A percentile compares a stretch with the other conserved stretches of the same genome.
Evolutionary conservation across 2,888 invertebrate genomes (phyloP).

Genomic region (Polydrusus tereticollis): DNA sequence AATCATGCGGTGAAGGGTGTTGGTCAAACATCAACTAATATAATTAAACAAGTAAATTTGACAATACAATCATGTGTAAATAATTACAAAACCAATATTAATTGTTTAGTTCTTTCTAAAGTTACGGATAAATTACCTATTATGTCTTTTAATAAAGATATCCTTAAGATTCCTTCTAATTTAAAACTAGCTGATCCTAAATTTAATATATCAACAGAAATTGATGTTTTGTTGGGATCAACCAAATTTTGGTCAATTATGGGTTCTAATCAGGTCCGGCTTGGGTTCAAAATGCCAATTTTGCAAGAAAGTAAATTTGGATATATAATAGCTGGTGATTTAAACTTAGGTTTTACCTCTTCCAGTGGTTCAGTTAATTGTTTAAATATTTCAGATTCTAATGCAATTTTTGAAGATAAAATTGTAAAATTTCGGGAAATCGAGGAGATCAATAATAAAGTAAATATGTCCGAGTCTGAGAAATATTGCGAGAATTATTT

Average conservation of each 20-base stretch:
- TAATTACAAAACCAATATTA: conserved; percentile 22
- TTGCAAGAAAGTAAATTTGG: conserved; percentile 45
- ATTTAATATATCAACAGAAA: conserved; percentile 33
- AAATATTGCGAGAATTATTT: conserved; percentile 5
- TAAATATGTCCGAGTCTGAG: not conserved
- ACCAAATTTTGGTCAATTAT: conserved; percentile 38
- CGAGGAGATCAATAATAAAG: not conserved
- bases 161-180: conserved; percentile 34
- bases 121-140: conserved; percentile 38
- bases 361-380: not conserved
- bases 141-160: conserved; percentile 29
- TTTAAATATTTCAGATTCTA: not conserved
- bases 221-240: conserved; percentile 46
- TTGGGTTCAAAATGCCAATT: conserved; percentile 19
- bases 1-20: conserved; percentile 36
- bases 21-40: conserved; percentile 21
- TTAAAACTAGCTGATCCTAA: conserved; percentile 44
- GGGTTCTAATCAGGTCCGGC: conserved; percentile 28
- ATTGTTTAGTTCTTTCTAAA: conserved; percentile 27
- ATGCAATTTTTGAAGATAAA: not conserved
- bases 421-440: conserved; percentile 13
- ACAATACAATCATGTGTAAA: conserved; percentile 22
- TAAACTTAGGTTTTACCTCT: conserved; percentile 15
- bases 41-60: conserved; percentile 17
- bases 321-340: conserved; percentile 45